Evolutionary conservation across 2,888 invertebrate species (phyloP).

Genomic region (Bombylius discolor): DNA sequence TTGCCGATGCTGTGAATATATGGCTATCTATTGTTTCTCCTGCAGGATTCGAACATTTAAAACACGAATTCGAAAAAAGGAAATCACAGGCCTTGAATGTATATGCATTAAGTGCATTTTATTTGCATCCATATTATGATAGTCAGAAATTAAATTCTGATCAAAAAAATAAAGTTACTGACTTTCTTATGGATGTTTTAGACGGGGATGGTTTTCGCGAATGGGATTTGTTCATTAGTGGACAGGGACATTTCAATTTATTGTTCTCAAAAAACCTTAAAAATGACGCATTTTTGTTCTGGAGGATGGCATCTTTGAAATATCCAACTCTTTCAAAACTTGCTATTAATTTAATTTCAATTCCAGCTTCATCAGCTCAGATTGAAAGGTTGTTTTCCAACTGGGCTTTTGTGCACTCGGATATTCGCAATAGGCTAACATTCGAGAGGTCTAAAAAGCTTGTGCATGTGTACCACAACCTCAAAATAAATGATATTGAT

Average conservation of each 20-base stretch:
- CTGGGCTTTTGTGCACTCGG: background rate
- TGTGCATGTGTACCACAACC: background rate
- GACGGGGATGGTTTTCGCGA: conserved; percentile 1
- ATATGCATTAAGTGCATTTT: too few relatives aligned
- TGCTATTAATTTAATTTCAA: conserved; percentile 13
- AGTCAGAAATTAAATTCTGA: too few relatives aligned
- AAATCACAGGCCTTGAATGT: too few relatives aligned
- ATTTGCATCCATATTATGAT: too few relatives aligned
- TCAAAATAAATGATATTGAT: too few relatives aligned
- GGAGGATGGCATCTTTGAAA: conserved; percentile 2
- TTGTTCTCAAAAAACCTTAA: background rate
- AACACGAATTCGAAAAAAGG: too few relatives aligned
- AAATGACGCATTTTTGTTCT: conserved; percentile 2
- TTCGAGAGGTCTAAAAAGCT: conserved; percentile 4
- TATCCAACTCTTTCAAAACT: conserved; percentile 17
- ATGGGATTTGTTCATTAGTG: background rate
- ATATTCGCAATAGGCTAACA: background rate
- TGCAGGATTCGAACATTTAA: conserved; percentile 1
- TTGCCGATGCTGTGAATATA: conserved; percentile 10
- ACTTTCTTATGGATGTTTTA: conserved; percentile 6
- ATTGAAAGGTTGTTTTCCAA: conserved; percentile 1
- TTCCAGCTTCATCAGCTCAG: conserved; percentile 4
- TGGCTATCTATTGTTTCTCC: conserved; percentile 10
- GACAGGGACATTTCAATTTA: background rate
- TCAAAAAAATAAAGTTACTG: background rate